These are phyloP conservation scores for Drosophila tanythrix DNA, from an alignment of 2,888 invertebrate species.

Conservation along the genomic window DNA sequence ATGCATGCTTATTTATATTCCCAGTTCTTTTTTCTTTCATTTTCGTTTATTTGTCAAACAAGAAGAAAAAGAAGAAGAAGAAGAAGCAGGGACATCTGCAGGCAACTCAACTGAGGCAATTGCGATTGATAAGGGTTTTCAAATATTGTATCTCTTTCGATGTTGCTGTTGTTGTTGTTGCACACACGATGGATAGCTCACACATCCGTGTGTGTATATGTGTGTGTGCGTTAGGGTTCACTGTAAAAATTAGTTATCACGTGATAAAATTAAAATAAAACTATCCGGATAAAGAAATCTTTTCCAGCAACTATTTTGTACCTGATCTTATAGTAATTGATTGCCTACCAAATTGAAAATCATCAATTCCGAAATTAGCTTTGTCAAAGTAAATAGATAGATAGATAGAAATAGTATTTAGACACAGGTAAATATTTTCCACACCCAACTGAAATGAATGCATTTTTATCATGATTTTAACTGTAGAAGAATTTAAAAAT, in stretches of 20 bases:
- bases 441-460: background rate
- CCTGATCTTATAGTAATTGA: conserved; percentile 4
- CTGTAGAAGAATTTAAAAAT: background rate
- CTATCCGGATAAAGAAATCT: background rate
- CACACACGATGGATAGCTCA: conserved; percentile 49
- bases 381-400: background rate
- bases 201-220: conserved; percentile 3
- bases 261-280: conserved; percentile 17
- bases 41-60: conserved; percentile 19
- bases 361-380: background rate
- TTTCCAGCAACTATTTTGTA: background rate
- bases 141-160: conserved; percentile 33
- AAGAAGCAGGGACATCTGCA: conserved; percentile 46
- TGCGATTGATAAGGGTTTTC: conserved; percentile 66
- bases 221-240: conserved; percentile 6
- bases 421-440: background rate
- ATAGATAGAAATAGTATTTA: background rate
- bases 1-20: conserved; percentile 49
- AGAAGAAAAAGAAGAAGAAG: background rate
- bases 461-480: background rate
- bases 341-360: background rate
- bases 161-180: conserved; percentile 26
- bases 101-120: conserved; percentile 38
- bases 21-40: background rate
- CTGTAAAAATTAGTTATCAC: conserved; percentile 6